Evolutionary conservation across 2,113 vertebrate species (phyloP).

Genomic region (Dasyprocta punctata): DNA sequence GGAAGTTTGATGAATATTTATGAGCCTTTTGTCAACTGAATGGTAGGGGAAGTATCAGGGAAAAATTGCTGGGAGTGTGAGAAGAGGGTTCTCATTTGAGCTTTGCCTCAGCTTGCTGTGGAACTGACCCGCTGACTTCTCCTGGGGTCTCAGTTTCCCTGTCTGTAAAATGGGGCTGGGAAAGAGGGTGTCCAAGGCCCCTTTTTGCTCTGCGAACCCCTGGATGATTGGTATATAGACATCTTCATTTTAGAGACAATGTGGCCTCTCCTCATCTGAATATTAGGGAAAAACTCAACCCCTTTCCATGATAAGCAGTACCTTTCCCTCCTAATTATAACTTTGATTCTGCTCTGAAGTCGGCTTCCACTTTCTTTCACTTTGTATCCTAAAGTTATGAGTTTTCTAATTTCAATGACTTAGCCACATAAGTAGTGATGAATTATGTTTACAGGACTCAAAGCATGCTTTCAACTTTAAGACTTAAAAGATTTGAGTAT

Average conservation of each 20-base stretch:
- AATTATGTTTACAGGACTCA: constrained; percentile 80
- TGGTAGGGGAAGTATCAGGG: neutral
- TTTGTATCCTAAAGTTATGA: neutral
- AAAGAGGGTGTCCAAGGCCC: neutral
- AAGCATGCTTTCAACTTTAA: constrained; percentile 82
- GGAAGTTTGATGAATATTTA: neutral
- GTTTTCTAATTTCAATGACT: constrained; percentile 74
- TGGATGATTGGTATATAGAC: neutral
- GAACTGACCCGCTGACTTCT: neutral
- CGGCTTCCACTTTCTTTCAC: neutral
- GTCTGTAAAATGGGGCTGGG: neutral
- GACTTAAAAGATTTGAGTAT: constrained; percentile 76
- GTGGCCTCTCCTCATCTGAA: neutral
- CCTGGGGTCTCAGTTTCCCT: neutral
- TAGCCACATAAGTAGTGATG: constrained; percentile 65
- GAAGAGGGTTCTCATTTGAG: too few species aligned
- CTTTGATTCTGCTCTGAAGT: neutral
- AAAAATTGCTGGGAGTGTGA: neutral
- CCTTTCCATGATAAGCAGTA: neutral
- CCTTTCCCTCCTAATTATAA: neutral
- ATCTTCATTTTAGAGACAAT: neutral
- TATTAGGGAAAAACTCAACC: neutral
- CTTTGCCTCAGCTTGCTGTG: neutral
- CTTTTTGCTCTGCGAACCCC: neutral
- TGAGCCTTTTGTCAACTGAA: neutral